A percentile compares a stretch with the other conserved stretches of the same genome.
phyloP scores from a whole-genome alignment of 1,140 invertebrate genomes.

The Conus betulinus region DNA sequence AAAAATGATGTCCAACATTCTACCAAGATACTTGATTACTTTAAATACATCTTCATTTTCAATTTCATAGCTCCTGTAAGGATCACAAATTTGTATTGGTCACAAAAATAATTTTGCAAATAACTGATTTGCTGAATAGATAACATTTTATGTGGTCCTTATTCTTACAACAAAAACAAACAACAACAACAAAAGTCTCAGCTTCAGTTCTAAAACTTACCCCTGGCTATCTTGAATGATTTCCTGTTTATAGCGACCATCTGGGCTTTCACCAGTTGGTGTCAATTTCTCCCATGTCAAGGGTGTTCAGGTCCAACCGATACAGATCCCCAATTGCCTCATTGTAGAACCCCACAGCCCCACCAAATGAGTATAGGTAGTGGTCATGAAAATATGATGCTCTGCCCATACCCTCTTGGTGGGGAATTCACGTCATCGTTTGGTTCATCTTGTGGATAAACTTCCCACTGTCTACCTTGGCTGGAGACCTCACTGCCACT shows the following conservation, averaged over 20 bases:
- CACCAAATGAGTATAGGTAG: conserved; percentile 52
- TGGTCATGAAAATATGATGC: conserved; percentile 50
- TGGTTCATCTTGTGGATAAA: not conserved
- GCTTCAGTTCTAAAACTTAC: conserved; percentile 24
- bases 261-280: conserved; percentile 44
- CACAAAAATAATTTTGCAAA: too few species aligned
- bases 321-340: conserved; percentile 54
- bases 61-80: too few species aligned
- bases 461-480: not conserved
- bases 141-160: too few species aligned
- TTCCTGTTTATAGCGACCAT: conserved; percentile 55
- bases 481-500: not conserved
- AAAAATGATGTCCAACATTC: too few species aligned
- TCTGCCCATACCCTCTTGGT: conserved; percentile 52
- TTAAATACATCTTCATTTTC: too few species aligned
- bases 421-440: conserved; percentile 39
- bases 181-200: too few species aligned
- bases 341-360: conserved; percentile 52
- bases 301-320: conserved; percentile 43
- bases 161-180: too few species aligned
- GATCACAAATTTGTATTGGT: too few species aligned
- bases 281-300: conserved; percentile 48
- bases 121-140: too few species aligned
- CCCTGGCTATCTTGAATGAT: conserved; percentile 42
- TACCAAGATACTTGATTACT: too few species aligned